Percentiles rank a stretch among this genome's conserved stretches.
These are phyloP conservation scores for Arbacia lixula DNA, from an alignment of 53 echinoderm and acorn worm genomes.

Conservation along the genomic window DNA sequence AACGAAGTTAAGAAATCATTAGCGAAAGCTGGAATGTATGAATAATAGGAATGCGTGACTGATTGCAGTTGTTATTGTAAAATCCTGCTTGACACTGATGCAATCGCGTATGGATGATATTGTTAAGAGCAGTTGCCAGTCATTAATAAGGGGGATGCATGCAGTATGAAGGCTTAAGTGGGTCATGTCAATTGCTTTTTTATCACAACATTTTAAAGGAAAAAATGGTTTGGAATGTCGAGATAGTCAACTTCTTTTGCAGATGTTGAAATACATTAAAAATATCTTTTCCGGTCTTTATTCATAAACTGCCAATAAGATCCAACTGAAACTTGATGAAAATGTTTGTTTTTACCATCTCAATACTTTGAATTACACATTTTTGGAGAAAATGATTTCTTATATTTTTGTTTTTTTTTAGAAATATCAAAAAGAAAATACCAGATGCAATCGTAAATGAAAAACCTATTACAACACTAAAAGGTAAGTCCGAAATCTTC, in stretches of 20 bases:
- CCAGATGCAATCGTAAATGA: no score
- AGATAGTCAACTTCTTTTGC: neutral
- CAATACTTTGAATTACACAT: neutral
- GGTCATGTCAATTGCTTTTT: neutral
- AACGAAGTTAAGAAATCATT: no score
- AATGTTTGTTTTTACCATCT: neutral
- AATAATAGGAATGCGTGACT: no score
- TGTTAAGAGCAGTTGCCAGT: no score
- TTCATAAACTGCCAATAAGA: neutral
- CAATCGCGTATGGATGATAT: no score
- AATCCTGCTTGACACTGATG: no score
- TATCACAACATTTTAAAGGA: neutral
- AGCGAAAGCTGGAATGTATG: no score
- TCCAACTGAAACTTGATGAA: slow-evolving; percentile 7
- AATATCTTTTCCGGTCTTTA: neutral
- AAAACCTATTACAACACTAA: no score
- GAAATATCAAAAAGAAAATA: neutral
- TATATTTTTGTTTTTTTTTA: neutral
- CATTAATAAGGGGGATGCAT: neutral
- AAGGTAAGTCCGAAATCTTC: no score
- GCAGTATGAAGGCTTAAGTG: neutral
- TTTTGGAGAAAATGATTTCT: neutral
- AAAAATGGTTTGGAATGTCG: neutral
- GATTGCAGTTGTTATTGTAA: no score
- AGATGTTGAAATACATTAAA: slow-evolving; percentile 21